Evolutionary conservation across 2,888 invertebrate genomes (phyloP).

Genomic region (Drosophila buzzatii): DNA sequence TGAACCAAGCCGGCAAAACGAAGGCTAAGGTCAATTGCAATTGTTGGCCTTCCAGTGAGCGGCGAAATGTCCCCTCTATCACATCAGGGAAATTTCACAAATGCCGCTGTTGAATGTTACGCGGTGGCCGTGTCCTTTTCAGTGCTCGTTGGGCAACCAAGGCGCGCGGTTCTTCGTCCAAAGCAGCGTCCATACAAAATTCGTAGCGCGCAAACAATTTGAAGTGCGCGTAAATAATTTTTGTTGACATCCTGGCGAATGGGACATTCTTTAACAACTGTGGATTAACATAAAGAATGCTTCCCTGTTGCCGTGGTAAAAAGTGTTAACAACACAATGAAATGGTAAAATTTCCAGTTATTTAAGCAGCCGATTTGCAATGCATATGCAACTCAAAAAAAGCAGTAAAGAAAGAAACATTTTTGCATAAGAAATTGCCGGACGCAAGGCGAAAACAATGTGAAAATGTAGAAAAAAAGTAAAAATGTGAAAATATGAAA

Average conservation of each 20-base stretch:
- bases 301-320: conserved; percentile 26
- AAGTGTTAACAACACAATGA: conserved; percentile 13
- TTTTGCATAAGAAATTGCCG: conserved; percentile 69
- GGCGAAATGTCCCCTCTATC: conserved; percentile 39
- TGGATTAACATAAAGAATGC: conserved; percentile 75
- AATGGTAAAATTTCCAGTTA: conserved; percentile 25
- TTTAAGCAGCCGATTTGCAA: conserved; percentile 55
- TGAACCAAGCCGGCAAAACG: conserved; percentile 75
- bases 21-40: conserved; percentile 82
- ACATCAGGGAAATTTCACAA: conserved; percentile 45
- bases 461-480: conserved; percentile 22
- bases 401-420: conserved; percentile 1
- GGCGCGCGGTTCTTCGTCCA: conserved; percentile 60
- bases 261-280: conserved; percentile 71
- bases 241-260: conserved; percentile 38
- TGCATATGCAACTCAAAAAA: conserved; percentile 29
- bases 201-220: background rate
- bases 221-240: conserved; percentile 50
- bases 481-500: conserved; percentile 27
- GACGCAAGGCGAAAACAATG: conserved; percentile 43
- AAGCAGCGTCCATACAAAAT: background rate
- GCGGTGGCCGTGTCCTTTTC: conserved; percentile 36
- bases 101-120: conserved; percentile 45
- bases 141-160: conserved; percentile 58
- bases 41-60: conserved; percentile 66